These are phyloP conservation scores for Spodoptera litura DNA, from an alignment of 1,140 invertebrate species.

Conservation along the genomic window DNA sequence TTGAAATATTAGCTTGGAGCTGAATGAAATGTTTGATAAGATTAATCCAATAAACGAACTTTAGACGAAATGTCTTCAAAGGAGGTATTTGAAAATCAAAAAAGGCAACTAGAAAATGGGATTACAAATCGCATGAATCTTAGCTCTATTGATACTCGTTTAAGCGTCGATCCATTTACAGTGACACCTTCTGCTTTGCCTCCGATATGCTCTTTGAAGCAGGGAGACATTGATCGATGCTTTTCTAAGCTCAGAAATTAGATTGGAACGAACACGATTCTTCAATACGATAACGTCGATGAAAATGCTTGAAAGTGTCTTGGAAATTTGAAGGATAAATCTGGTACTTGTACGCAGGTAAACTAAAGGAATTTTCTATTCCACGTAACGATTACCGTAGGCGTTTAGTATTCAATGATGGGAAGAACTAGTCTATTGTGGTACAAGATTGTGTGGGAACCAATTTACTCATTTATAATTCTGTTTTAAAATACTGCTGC, in stretches of 20 bases:
- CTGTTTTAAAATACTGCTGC: not conserved
- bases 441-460: not conserved
- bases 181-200: slow-evolving; percentile 66
- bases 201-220: slow-evolving; percentile 63
- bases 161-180: slow-evolving; percentile 67
- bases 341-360: not conserved
- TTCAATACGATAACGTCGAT: slow-evolving; percentile 44
- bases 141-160: slow-evolving; percentile 66
- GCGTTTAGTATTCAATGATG: not conserved
- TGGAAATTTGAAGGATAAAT: not conserved
- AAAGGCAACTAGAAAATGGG: slow-evolving; percentile 13
- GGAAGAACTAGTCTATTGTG: not conserved
- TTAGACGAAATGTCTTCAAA: not conserved
- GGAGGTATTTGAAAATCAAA: not conserved
- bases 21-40: no score
- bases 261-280: slow-evolving; percentile 43
- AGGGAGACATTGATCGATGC: slow-evolving; percentile 73
- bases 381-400: not conserved
- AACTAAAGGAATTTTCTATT: not conserved
- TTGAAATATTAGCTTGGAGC: no score
- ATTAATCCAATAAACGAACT: not conserved
- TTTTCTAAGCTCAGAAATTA: slow-evolving; percentile 52
- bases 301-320: slow-evolving; percentile 16
- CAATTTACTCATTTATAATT: not conserved
- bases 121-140: slow-evolving; percentile 65